A percentile compares a stretch with the other conserved stretches of the same genome.
phyloP scores from a whole-genome alignment of 64 coral and sea anemone species.

The Montipora capricornis region DNA sequence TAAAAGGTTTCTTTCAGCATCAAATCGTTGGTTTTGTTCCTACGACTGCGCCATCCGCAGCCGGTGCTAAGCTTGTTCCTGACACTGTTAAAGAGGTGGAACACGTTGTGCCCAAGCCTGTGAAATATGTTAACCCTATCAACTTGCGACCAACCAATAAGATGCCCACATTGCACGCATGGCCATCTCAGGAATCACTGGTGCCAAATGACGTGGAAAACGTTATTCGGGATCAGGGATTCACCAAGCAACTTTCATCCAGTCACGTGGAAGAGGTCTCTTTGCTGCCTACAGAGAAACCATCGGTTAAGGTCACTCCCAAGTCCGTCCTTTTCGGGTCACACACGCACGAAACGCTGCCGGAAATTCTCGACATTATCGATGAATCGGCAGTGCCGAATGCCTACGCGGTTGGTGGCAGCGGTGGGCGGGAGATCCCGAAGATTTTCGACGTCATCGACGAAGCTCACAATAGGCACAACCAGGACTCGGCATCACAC shows the following conservation, averaged over 20 bases:
- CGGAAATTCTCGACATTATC: constrained; percentile 95
- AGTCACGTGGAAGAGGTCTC: constrained; percentile 68
- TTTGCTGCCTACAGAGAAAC: constrained; percentile 14
- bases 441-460: constrained; percentile 96
- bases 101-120: constrained; percentile 6
- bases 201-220: constrained; percentile 21
- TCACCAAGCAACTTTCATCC: constrained; percentile 53
- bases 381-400: constrained; percentile 74
- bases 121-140: constrained; percentile 31
- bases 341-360: constrained; percentile 63
- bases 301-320: constrained; percentile 3
- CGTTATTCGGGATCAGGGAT: neutral
- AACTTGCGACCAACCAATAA: neutral
- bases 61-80: neutral
- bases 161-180: constrained; percentile 21
- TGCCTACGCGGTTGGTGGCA: constrained; percentile 52
- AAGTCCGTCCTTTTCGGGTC: constrained; percentile 12
- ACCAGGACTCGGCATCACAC: constrained; percentile 36
- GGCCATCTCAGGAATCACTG: constrained; percentile 20
- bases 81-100: constrained; percentile 37
- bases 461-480: constrained; percentile 68
- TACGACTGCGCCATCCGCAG: neutral
- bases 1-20: constrained; percentile 51
- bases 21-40: neutral
- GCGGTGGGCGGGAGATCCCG: constrained; percentile 77